Evolutionary conservation across 2,113 vertebrate species (phyloP), one percentile per base, ranked within the genome.

Genomic region (Gymnarchus niloticus): DNA sequence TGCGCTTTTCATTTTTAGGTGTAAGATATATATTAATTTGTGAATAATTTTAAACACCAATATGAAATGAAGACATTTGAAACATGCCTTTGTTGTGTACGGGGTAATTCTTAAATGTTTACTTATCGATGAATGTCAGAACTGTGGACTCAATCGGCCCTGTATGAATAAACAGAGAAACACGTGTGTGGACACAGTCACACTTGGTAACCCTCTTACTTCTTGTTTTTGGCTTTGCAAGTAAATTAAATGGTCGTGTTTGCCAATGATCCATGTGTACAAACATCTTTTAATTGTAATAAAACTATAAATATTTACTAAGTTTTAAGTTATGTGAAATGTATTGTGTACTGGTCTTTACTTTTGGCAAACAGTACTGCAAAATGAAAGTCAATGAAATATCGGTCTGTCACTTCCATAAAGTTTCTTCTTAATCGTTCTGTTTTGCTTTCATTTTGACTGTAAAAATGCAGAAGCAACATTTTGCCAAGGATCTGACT

Each of bases 221-320:
- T 48, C 80, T 49, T 86, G 57, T 86, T 73, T 59, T 86, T 81
- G 65, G 80, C 80, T 86, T 88, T 91, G 90, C 90, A 91, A 90
- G 88, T 85, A 85, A 89, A 87, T 90, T 88, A 91, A 89, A 90
- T 89, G 87, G 91, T 91, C 87, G 89, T 87, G 90, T 92, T 92
- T 91, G 89, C 90, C 90, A 89, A 89, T 89, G 88, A 91, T 92
- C 91, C 90, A 90, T 92, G 90, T 93, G 92, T 93, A 92, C 87
- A 93, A 92, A 93, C 89, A 90, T 92, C 90, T 92, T 93, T 92
- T 91, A 92, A 92, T 91, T 93, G 91, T 93, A 93, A 93, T 93
- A 93, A 92, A 93, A 88, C 52, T 88, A 93, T 92, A 91, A 89
- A 92, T 91, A 92, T 92, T 92, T 90, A 92, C 90, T 92, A 88